phyloP scores from a whole-genome alignment of 2,113 vertebrate species.

The Pangasianodon gigas region DNA sequence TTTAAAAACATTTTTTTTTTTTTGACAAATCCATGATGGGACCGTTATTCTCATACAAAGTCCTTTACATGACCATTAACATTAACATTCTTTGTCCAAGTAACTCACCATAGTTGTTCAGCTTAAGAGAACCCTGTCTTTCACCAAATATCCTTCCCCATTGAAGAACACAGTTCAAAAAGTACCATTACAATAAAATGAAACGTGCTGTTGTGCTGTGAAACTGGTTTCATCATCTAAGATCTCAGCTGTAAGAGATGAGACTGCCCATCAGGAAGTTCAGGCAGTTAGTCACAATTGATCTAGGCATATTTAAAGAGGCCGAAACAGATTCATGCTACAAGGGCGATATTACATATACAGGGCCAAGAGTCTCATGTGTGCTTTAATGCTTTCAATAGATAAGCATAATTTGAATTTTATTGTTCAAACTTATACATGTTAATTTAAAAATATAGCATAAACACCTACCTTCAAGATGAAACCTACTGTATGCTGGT shows the following conservation, averaged over 20 bases:
- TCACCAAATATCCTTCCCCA: not conserved
- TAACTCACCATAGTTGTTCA: constrained; percentile 46
- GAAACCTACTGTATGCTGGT: not conserved
- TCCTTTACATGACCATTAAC: not conserved
- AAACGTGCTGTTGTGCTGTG: not conserved
- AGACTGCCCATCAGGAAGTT: constrained; percentile 10
- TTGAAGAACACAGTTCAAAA: not conserved
- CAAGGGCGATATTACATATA: not conserved
- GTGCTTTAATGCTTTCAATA: not conserved
- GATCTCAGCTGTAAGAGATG: not conserved
- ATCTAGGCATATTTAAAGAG: not conserved
- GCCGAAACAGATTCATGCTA: not conserved
- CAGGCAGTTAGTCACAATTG: not conserved
- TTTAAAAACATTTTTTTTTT: not conserved
- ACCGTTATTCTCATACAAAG: not conserved
- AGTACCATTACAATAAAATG: not conserved
- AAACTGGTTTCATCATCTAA: not conserved
- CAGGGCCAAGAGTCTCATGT: not conserved
- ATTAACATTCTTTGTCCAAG: not conserved
- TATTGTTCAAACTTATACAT: not conserved
- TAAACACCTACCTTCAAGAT: not conserved
- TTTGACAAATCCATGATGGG: not conserved
- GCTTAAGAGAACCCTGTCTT: not conserved
- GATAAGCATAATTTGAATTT: not conserved
- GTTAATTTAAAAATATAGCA: not conserved